Percentiles rank a stretch among this genome's conserved stretches.
These are phyloP conservation scores for Mantis religiosa DNA, from an alignment of 2,888 invertebrate genomes.

Conservation along the genomic window DNA sequence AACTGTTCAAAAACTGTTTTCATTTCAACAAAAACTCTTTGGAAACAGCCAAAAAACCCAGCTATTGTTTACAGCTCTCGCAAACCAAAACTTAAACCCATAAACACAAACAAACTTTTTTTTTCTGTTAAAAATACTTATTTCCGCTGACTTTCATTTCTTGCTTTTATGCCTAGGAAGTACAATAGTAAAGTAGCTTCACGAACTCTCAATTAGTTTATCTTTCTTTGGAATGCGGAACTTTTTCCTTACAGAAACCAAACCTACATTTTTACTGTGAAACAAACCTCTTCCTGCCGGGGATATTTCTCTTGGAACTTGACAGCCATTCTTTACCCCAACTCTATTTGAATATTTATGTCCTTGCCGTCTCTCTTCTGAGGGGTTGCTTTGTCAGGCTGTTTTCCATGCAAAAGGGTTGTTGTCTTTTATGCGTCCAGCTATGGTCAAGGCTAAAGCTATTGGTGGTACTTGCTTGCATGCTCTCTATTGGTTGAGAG, in stretches of 20 bases:
- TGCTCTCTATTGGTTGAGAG: neutral
- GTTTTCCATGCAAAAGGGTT: neutral
- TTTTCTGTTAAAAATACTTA: neutral
- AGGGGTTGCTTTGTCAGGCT: neutral
- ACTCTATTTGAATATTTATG: neutral
- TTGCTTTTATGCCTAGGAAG: neutral
- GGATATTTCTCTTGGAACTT: neutral
- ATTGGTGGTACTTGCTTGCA: neutral
- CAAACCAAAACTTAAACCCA: neutral
- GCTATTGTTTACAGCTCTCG: neutral
- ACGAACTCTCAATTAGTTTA: neutral
- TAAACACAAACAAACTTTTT: neutral
- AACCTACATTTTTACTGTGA: neutral
- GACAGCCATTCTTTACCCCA: neutral
- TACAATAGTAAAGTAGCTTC: neutral
- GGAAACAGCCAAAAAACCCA: neutral
- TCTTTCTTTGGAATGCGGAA: neutral
- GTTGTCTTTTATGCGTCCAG: neutral
- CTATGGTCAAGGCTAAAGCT: neutral
- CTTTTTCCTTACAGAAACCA: neutral
- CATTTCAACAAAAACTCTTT: neutral
- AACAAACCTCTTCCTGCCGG: neutral
- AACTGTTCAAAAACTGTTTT: neutral
- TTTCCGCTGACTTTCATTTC: neutral
- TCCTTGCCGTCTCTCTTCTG: neutral